A percentile compares a stretch with the other conserved stretches of the same genome.
These are phyloP conservation scores for Motacilla tschutschensis DNA, from an alignment of 2,113 vertebrate species.

Conservation along the genomic window DNA sequence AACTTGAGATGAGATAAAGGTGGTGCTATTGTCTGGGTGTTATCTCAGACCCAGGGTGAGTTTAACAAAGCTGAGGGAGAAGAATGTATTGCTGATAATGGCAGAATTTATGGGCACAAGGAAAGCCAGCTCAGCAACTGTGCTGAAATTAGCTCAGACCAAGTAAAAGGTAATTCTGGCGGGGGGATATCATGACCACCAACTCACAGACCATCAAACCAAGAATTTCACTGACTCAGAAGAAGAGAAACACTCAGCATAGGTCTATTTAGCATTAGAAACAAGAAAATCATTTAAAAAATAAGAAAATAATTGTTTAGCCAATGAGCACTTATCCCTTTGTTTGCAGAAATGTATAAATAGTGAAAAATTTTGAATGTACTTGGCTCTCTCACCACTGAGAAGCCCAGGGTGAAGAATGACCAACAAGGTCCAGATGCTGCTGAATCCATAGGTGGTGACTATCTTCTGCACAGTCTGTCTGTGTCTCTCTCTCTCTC, in stretches of 20 bases:
- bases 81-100: background rate
- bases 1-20: background rate
- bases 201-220: background rate
- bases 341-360: background rate
- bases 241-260: background rate
- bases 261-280: background rate
- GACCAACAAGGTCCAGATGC: background rate
- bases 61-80: background rate
- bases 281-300: background rate
- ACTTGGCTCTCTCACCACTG: fast-evolving
- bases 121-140: background rate
- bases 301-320: background rate
- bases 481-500: background rate
- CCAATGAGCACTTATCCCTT: background rate
- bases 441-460: no score
- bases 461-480: background rate
- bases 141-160: background rate
- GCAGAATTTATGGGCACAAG: background rate
- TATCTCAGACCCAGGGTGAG: background rate
- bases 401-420: background rate
- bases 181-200: background rate
- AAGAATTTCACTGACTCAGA: background rate
- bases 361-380: background rate
- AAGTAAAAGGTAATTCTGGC: background rate
- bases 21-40: background rate